Evolutionary conservation across 1,140 invertebrate species (phyloP), one percentile per base, ranked within the genome.

Genomic region (Drosophila virilis): DNA sequence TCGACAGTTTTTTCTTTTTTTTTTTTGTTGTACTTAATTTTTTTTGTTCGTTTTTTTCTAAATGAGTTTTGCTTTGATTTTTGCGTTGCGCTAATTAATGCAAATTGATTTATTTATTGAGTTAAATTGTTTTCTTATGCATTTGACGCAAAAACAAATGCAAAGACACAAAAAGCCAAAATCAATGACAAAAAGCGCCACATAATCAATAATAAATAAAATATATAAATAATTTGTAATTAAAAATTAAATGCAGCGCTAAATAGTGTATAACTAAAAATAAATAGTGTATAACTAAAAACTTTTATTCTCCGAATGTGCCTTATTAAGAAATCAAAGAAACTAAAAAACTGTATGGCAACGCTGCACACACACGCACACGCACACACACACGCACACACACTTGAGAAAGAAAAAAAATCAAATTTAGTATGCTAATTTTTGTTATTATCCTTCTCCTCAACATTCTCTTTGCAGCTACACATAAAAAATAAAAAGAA

Each of bases 391-490:
- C 22, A 28, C 22, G 22, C 22, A 28, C 22, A 28, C 22, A 28
- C 22, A 28, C 22, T 28, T 28, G 3, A 17, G n/a, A n/a, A n/a
- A 46, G 52, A 40, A 43, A 17, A 12, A 48, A 37, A 52, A 45
- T 66, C 35, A 33, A 64, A 61, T 66, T 33, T 17, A 1, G 22
- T 40, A 46, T 77, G 57, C 52, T 78, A 69, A 70, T 58, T 70
- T 59, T 48, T 77, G 37, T 46, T 62, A 10, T 59, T 74, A 60
- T 77, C 58, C 69, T 67, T 71, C 57, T 42, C 68, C 60, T 74
- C 52, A 35, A 42, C 28, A 28, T 83, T 80, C 64, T 76, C 58
- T 86, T 89, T 84, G 71, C 85, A 89, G 84, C 80, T 83, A 80
- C 71, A 77, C 77, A 58, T 69, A 17, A 17, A 1, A 17, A 17